A percentile compares a stretch with the other conserved stretches of the same genome.
Evolutionary conservation across 2,888 invertebrate genomes (phyloP).

Genomic region (Entomobrya proxima): DNA sequence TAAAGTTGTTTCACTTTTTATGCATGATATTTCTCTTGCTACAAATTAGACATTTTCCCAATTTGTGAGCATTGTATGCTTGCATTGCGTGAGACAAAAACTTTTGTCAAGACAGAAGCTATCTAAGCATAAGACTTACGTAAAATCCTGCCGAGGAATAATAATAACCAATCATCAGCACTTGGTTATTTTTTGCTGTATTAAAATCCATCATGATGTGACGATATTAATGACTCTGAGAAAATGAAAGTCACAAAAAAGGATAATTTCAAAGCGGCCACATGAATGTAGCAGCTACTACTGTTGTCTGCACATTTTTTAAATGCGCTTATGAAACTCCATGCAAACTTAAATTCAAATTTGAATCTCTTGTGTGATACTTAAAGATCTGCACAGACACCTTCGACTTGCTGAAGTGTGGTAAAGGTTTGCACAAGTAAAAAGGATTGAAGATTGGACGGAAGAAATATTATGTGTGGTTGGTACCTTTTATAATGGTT

Average conservation of each 20-base stretch:
- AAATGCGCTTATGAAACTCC: background rate
- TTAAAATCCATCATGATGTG: constrained; percentile 34
- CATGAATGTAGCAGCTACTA: background rate
- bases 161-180: constrained; percentile 10
- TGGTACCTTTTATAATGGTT: no score
- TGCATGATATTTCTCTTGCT: constrained; percentile 5
- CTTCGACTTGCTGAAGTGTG: no score
- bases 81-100: constrained; percentile 25
- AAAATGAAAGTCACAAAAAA: constrained; percentile 45
- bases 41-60: constrained; percentile 17
- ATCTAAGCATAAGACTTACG: background rate
- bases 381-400: no score
- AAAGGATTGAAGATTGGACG: no score
- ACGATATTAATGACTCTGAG: constrained; percentile 34
- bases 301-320: background rate
- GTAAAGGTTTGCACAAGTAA: no score
- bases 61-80: background rate
- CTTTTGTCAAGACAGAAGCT: constrained; percentile 19
- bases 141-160: constrained; percentile 15
- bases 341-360: background rate
- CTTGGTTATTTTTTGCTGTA: constrained; percentile 28
- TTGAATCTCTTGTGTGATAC: no score
- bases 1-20: background rate
- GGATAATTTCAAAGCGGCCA: background rate
- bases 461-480: no score